phyloP scores from a whole-genome alignment of 2,797 vertebrate genomes.

The Avahi laniger region DNA sequence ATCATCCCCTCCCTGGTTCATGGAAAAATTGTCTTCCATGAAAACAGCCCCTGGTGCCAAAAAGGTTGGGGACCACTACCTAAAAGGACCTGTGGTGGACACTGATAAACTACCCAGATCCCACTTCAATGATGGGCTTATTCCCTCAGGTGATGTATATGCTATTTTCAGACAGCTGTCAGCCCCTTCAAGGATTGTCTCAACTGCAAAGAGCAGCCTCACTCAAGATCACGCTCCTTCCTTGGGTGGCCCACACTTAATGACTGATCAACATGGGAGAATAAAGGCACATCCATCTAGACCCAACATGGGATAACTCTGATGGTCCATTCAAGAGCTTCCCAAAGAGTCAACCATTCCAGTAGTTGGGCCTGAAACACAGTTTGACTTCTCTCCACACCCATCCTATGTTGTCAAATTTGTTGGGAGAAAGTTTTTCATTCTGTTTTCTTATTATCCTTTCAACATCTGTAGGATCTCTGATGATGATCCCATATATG shows the following conservation, averaged over 20 bases:
- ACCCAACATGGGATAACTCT: neutral
- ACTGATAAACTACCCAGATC: neutral
- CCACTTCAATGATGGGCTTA: neutral
- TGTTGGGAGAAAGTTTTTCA: neutral
- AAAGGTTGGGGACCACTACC: too few species aligned
- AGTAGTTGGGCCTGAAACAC: neutral
- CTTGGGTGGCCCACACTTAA: neutral
- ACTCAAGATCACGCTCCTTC: neutral
- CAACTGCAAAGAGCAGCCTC: neutral
- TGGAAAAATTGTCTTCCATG: too few species aligned
- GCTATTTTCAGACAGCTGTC: neutral
- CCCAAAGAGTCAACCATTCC: neutral
- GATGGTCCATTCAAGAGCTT: neutral
- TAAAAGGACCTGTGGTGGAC: neutral
- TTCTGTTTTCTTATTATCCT: neutral
- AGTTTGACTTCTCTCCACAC: neutral
- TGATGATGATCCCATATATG: neutral
- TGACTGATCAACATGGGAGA: neutral
- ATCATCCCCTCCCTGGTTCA: too few species aligned
- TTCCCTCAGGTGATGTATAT: neutral
- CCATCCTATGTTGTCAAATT: neutral
- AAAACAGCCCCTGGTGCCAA: too few species aligned
- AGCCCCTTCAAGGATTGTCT: neutral
- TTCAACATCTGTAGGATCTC: neutral
- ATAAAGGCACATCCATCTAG: neutral